phyloP scores from a whole-genome alignment of 2,113 vertebrate species.

The Poicephalus meyeri region DNA sequence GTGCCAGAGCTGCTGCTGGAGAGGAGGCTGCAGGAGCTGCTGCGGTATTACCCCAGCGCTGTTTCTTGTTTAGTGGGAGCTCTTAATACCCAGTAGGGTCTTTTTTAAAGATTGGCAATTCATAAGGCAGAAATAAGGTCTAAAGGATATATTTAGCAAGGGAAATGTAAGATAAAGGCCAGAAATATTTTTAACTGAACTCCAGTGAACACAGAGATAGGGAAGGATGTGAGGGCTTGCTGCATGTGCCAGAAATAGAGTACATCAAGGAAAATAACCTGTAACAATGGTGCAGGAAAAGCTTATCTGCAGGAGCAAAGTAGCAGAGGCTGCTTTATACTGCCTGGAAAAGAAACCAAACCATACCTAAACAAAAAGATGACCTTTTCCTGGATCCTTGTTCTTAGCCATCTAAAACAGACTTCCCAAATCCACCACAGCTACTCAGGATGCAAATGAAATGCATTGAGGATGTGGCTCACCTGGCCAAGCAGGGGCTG shows the following conservation, averaged over 20 bases:
- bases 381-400: background rate
- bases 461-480: background rate
- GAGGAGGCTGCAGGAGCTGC: background rate
- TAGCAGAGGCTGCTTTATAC: background rate
- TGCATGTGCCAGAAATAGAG: slow-evolving; percentile 30
- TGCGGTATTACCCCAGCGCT: rapidly evolving
- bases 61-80: background rate
- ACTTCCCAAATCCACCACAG: background rate
- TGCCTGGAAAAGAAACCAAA: background rate
- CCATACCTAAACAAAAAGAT: background rate
- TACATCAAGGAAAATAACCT: background rate
- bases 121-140: background rate
- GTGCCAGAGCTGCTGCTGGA: slow-evolving; percentile 35
- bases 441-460: background rate
- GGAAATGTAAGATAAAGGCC: slow-evolving; percentile 2
- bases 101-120: background rate
- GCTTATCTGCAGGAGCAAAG: slow-evolving; percentile 20
- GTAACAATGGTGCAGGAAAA: slow-evolving; percentile 17
- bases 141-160: background rate
- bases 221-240: background rate
- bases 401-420: background rate
- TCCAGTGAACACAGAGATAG: background rate
- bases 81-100: background rate
- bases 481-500: background rate
- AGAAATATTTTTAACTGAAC: background rate